These are phyloP conservation scores for Meleagris gallopavo DNA, from an alignment of 2,113 vertebrate species.

Conservation along the genomic window DNA sequence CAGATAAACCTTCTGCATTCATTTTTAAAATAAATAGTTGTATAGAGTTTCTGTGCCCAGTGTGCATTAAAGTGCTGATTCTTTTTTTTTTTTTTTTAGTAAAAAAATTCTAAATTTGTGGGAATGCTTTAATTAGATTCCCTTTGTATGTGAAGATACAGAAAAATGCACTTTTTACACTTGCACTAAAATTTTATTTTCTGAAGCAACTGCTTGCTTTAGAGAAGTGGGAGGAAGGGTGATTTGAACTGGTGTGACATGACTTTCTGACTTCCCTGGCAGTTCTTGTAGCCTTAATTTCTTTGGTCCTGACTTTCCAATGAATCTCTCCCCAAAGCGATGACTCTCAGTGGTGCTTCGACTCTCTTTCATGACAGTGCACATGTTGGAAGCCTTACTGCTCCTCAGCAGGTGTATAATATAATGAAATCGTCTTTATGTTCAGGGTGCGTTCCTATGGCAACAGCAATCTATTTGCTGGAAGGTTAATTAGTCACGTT, in stretches of 20 bases:
- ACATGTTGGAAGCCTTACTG: neutral
- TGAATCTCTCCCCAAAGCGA: neutral
- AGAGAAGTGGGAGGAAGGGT: neutral
- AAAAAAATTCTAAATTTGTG: neutral
- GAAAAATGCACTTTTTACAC: neutral
- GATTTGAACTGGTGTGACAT: neutral
- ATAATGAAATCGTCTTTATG: conserved; percentile 7
- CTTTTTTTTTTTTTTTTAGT: too few relatives aligned
- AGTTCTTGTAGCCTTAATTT: conserved; percentile 23
- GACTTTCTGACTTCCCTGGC: neutral
- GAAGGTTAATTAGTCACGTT: conserved; percentile 47
- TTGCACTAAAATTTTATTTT: neutral
- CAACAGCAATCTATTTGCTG: neutral
- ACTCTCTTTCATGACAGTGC: neutral
- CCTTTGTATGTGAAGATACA: neutral
- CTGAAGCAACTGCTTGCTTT: neutral
- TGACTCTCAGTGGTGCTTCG: neutral
- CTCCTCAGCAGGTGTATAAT: rapidly evolving
- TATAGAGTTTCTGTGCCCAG: neutral
- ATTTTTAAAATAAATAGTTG: neutral
- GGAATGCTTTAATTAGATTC: neutral
- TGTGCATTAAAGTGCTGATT: neutral
- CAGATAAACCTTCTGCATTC: neutral
- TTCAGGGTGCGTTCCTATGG: conserved; percentile 36
- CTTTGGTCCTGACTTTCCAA: neutral